Evolutionary conservation across 2,888 invertebrate species (phyloP), one percentile per base, ranked within the genome.

Genomic region (Nemotelus nigrinus): DNA sequence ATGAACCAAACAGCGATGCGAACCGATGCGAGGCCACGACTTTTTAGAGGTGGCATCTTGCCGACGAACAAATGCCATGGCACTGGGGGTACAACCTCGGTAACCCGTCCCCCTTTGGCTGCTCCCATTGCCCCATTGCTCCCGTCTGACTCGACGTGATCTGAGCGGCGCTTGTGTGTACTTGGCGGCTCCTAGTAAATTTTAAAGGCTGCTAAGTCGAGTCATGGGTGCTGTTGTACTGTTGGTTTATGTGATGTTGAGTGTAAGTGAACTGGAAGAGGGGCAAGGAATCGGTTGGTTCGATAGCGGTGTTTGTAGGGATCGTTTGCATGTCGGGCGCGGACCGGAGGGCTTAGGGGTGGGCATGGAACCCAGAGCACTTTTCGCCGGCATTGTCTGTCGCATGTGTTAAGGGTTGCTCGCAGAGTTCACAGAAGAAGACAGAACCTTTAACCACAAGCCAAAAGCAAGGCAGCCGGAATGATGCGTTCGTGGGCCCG

Each of bases 111-210:
- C 60, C 63, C 58, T 71, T 77, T 10, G 60, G 39, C 2, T 76
- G 78, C 80, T 80, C 80, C 79, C 81, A 81, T 81, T 80, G 79
- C 72, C 55, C 44, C 64, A 71, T 60, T 47, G 58, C 77, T 57
- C 60, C 67, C 75, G 78, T 72, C 70, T 70, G 55, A 70, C 70
- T 53, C n/a, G 5, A 7, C 25, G 70, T 8, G 53, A 48, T 6
- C 45, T 43, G 41, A 70, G 47, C 8, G 55, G 47, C 47, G 47
- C 70, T 53, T 55, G 41, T 25, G 48, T 60, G 74, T 63, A 74
- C 74, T 74, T 50, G 5, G 39, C 44, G 70, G 43, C 55, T 55
- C 3, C 6, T 8, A 43, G n/a, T 70, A 55, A 41, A 41, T 39
- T 3, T 41, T 4, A 43, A 50, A 41, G 55, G 41, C 70, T 25